phyloP scores from a whole-genome alignment of 2,797 vertebrate genomes.

The Glyptemys insculpta region DNA sequence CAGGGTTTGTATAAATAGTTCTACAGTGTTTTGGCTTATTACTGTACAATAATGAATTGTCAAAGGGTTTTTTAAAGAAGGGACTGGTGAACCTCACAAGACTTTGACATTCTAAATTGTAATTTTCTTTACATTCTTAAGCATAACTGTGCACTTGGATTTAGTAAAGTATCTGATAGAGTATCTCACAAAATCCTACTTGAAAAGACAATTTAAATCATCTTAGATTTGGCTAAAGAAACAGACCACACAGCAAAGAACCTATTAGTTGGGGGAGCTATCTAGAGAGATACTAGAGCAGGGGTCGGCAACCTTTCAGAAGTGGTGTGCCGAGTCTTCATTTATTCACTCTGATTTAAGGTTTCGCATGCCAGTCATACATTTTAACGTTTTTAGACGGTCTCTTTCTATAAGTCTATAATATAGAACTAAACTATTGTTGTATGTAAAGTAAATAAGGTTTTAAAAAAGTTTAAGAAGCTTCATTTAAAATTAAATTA shows the following conservation, averaged over 20 bases:
- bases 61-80: neutral
- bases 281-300: slow-evolving; percentile 19
- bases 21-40: neutral
- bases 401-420: too few species aligned
- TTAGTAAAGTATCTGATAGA: neutral
- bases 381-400: too few species aligned
- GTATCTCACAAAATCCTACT: neutral
- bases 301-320: too few species aligned
- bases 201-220: slow-evolving; percentile 4
- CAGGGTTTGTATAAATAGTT: neutral
- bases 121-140: neutral
- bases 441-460: too few species aligned
- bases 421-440: too few species aligned
- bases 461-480: too few species aligned
- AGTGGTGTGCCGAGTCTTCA: too few species aligned
- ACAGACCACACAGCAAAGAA: slow-evolving; percentile 48
- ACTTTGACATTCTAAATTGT: neutral
- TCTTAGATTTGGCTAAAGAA: neutral
- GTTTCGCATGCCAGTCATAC: too few species aligned
- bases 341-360: too few species aligned
- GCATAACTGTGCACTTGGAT: neutral
- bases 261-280: neutral
- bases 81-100: neutral
- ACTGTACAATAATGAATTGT: neutral
- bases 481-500: too few species aligned